A percentile compares a stretch with the other conserved stretches of the same genome.
phyloP scores from a whole-genome alignment of 2,113 vertebrate genomes.

The Corapipo altera region DNA sequence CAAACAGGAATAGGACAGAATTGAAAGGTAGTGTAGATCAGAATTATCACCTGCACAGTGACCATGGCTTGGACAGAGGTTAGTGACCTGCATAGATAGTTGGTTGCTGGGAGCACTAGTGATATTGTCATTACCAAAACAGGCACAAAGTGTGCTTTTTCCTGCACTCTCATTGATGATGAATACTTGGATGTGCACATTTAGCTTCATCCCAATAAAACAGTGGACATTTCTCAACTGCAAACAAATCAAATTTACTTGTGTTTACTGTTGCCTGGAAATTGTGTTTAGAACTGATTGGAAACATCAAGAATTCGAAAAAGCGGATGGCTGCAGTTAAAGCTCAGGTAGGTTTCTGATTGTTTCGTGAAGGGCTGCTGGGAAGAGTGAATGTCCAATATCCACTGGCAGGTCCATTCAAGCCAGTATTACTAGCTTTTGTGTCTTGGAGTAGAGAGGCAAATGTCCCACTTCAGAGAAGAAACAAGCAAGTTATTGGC shows the following conservation, averaged over 20 bases:
- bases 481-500: neutral
- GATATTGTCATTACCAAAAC: neutral
- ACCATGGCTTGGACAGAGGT: neutral
- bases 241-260: neutral
- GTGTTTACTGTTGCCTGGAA: neutral
- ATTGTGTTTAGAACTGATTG: neutral
- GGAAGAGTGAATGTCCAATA: neutral
- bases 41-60: fast-evolving
- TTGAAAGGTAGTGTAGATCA: fast-evolving
- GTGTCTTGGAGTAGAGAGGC: neutral
- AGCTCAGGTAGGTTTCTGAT: neutral
- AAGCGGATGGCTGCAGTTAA: neutral
- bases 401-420: neutral
- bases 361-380: neutral
- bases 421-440: neutral
- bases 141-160: neutral
- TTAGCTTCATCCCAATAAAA: neutral
- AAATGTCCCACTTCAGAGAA: neutral
- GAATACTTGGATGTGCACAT: neutral
- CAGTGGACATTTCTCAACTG: neutral
- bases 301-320: neutral
- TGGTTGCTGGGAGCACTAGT: neutral
- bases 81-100: neutral
- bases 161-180: fast-evolving
- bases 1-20: neutral